These are phyloP conservation scores for Hybos culiciformis DNA, from an alignment of 2,888 invertebrate genomes.

Conservation along the genomic window DNA sequence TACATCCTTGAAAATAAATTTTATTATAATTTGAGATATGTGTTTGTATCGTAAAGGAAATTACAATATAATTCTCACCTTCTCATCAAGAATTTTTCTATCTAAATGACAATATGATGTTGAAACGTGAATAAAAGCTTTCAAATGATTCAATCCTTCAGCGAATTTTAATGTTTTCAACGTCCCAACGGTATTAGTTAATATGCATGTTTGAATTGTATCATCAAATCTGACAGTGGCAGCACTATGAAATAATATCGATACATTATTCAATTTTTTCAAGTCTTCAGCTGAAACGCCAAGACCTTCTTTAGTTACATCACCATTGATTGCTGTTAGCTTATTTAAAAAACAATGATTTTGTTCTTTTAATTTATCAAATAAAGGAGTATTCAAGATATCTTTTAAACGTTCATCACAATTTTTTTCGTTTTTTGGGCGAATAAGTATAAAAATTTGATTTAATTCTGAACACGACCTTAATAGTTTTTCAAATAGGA, in stretches of 20 bases:
- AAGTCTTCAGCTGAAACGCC: slow-evolving; percentile 41
- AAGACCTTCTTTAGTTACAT: slow-evolving; percentile 42
- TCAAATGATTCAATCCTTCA: slow-evolving; percentile 36
- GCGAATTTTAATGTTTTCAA: slow-evolving; percentile 48
- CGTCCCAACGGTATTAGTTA: slow-evolving; percentile 37
- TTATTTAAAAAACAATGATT: slow-evolving; percentile 45
- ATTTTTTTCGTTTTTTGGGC: slow-evolving; percentile 54
- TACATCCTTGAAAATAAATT: too few species aligned
- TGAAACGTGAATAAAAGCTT: slow-evolving; percentile 67
- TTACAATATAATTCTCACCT: slow-evolving; percentile 32
- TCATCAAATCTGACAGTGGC: slow-evolving; percentile 53
- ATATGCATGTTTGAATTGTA: background rate
- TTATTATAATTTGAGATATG: too few species aligned
- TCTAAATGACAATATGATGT: slow-evolving; percentile 81
- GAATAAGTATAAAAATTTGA: slow-evolving; percentile 61
- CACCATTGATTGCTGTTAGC: slow-evolving; percentile 50
- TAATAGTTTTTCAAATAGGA: slow-evolving; percentile 73
- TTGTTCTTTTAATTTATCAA: slow-evolving; percentile 34
- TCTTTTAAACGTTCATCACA: slow-evolving; percentile 50
- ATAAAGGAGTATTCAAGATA: slow-evolving; percentile 41
- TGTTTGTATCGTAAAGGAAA: too few species aligned
- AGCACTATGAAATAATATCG: slow-evolving; percentile 62
- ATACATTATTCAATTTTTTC: slow-evolving; percentile 43
- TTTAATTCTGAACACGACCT: slow-evolving; percentile 63
- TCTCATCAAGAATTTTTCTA: slow-evolving; percentile 55